Evolutionary conservation across 2,113 vertebrate genomes (phyloP).

Genomic region (Egretta garzetta): DNA sequence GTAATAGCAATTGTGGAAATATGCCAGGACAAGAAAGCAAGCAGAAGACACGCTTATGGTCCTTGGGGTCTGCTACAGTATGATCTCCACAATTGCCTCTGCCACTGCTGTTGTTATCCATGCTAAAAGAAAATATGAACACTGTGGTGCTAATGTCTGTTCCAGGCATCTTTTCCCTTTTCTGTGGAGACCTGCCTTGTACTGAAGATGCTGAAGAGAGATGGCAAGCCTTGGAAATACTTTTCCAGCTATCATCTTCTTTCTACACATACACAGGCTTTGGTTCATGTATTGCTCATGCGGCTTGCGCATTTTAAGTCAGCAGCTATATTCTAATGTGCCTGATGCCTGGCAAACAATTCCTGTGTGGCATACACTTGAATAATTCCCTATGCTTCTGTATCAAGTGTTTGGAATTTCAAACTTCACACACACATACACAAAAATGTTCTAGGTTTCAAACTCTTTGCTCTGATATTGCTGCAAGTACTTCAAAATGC

Average conservation of each 20-base stretch:
- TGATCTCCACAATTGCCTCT: background rate
- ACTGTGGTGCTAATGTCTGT: background rate
- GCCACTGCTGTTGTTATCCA: background rate
- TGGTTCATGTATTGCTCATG: background rate
- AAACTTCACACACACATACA: background rate
- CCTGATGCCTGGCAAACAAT: background rate
- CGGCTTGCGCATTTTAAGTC: background rate
- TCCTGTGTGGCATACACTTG: background rate
- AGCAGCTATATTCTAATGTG: background rate
- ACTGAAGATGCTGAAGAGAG: background rate
- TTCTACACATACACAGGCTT: background rate
- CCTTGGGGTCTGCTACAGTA: background rate
- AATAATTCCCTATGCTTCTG: background rate
- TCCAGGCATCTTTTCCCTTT: background rate
- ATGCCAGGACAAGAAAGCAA: background rate
- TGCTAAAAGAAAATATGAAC: background rate
- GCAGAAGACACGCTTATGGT: background rate
- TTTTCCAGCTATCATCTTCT: background rate
- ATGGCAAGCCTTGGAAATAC: background rate
- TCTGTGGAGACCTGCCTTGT: background rate
- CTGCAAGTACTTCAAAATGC: background rate
- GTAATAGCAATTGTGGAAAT: background rate
- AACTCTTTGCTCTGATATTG: background rate
- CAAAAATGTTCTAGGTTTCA: background rate
- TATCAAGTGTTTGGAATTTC: background rate